Percentiles rank a stretch among this genome's conserved stretches.
These are phyloP conservation scores for Amphilophus citrinellus DNA, from an alignment of 2,113 vertebrate species.

Conservation along the genomic window DNA sequence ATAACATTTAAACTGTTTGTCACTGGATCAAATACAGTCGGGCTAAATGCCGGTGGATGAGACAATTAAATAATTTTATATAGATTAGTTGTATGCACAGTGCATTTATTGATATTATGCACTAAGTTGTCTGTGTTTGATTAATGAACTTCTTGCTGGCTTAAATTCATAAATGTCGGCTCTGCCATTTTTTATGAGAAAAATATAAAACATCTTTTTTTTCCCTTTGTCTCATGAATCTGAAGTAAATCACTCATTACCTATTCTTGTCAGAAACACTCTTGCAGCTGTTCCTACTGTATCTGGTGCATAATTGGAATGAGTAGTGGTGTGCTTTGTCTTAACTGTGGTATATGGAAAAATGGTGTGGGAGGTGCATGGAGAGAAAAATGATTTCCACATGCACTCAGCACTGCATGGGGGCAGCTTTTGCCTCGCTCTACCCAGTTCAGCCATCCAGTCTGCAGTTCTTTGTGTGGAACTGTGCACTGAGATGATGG, in stretches of 20 bases:
- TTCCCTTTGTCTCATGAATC: background rate
- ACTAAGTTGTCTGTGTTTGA: conserved; percentile 6
- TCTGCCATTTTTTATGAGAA: background rate
- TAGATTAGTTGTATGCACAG: background rate
- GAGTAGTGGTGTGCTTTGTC: background rate
- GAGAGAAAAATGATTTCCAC: conserved; percentile 36
- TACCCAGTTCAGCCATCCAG: background rate
- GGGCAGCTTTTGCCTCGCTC: background rate
- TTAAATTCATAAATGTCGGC: conserved; percentile 21
- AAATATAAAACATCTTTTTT: background rate
- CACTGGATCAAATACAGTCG: background rate
- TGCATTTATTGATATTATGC: conserved; percentile 9
- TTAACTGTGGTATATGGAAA: background rate
- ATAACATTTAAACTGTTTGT: background rate
- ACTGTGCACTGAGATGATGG: background rate
- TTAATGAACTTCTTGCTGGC: conserved; percentile 24
- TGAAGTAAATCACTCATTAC: conserved; percentile 9
- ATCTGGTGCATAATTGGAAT: background rate
- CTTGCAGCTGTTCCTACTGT: background rate
- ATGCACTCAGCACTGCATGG: conserved; percentile 16
- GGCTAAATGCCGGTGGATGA: background rate
- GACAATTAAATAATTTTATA: background rate
- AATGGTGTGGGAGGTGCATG: conserved; percentile 23
- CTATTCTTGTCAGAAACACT: conserved; percentile 14
- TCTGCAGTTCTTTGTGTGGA: background rate